Percentiles rank a stretch among this genome's conserved stretches.
These are phyloP conservation scores for Pteria penguin DNA, from an alignment of 2,888 invertebrate genomes.

Conservation along the genomic window DNA sequence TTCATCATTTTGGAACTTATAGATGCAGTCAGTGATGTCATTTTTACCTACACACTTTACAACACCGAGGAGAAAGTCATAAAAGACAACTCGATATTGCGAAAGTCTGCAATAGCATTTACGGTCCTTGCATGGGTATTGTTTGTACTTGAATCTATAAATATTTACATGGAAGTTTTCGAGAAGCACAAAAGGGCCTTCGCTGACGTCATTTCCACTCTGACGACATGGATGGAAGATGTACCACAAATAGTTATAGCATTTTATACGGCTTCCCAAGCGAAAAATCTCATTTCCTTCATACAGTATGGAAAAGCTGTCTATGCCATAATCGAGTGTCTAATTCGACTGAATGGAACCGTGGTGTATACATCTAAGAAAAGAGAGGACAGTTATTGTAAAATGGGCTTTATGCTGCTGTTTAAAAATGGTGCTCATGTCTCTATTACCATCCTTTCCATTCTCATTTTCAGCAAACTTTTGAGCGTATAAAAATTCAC, in stretches of 20 bases:
- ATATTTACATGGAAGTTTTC: background rate
- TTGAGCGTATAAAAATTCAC: too few relatives aligned
- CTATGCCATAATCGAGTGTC: constrained; percentile 16
- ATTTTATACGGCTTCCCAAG: background rate
- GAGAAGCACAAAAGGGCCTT: background rate
- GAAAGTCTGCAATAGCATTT: background rate
- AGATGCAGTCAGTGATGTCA: background rate
- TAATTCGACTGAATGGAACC: background rate
- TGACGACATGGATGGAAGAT: constrained; percentile 20
- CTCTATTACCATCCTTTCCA: too few relatives aligned
- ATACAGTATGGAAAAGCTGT: constrained; percentile 10
- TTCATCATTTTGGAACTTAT: background rate
- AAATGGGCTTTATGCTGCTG: background rate
- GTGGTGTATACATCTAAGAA: background rate
- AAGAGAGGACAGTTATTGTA: background rate
- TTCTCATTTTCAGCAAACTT: too few relatives aligned
- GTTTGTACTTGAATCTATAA: background rate
- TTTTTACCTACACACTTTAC: background rate
- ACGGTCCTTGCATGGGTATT: background rate
- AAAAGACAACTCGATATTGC: background rate
- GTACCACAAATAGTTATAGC: constrained; percentile 10
- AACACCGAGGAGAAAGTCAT: background rate
- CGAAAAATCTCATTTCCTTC: background rate
- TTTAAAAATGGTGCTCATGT: too few relatives aligned
- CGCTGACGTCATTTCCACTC: constrained; percentile 6